Evolutionary conservation across 2,113 vertebrate species (phyloP).

Genomic region (Morone chrysops): DNA sequence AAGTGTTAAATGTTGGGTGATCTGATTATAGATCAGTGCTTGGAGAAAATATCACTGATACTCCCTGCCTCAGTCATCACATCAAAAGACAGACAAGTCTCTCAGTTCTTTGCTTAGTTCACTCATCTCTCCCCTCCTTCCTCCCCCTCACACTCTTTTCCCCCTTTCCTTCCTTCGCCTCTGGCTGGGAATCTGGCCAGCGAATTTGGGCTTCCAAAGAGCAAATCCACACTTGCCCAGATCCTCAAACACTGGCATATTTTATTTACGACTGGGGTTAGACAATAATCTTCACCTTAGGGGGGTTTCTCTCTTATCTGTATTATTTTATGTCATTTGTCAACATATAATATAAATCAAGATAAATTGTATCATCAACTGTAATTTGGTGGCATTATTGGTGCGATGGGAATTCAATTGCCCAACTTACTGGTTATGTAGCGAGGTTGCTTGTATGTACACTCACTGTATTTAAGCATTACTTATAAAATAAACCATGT

Average conservation of each 20-base stretch:
- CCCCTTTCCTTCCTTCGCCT: conserved; percentile 60
- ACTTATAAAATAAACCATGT: conserved; percentile 24
- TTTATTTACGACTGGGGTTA: conserved; percentile 58
- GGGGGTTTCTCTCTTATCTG: conserved; percentile 30
- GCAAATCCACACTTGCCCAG: conserved; percentile 76
- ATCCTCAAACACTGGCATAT: conserved; percentile 63
- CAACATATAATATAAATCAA: conserved; percentile 47
- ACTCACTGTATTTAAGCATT: conserved; percentile 4
- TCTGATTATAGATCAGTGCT: conserved; percentile 55
- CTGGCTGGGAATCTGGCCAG: conserved; percentile 71
- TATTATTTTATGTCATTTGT: conserved; percentile 55
- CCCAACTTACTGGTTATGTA: not conserved
- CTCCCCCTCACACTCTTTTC: not conserved
- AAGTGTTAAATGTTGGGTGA: conserved; percentile 52
- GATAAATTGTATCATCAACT: conserved; percentile 48
- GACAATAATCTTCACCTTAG: conserved; percentile 42
- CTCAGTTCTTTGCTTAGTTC: conserved; percentile 47
- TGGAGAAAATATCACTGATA: conserved; percentile 39
- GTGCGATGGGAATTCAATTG: conserved; percentile 40
- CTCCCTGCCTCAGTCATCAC: conserved; percentile 49
- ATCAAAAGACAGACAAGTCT: conserved; percentile 68
- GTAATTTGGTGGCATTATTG: conserved; percentile 20
- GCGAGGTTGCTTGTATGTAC: not conserved
- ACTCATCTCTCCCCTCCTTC: conserved; percentile 25
- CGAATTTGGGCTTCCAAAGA: conserved; percentile 63